Percentiles rank a stretch among this genome's conserved stretches.
Conservation (phyloP, 2,797 vertebrate genomes). For the Gallinago solitaria region DNA sequence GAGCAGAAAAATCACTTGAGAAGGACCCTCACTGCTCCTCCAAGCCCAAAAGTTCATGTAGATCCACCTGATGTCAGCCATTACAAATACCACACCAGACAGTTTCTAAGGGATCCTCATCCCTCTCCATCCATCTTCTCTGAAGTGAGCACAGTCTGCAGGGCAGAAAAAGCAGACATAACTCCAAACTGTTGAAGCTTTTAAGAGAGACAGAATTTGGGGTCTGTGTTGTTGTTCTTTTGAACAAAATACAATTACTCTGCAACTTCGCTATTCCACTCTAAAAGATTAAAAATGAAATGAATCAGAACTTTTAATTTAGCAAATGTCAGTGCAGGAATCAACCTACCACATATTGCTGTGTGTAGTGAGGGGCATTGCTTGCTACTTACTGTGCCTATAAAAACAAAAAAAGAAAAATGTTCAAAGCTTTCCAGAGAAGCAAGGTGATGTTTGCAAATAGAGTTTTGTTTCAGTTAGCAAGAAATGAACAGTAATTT, state of each 20-base stretch:
- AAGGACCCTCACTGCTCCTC: background rate
- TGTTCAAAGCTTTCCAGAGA: background rate
- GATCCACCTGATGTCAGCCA: background rate
- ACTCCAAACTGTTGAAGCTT: background rate
- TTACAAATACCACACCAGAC: background rate
- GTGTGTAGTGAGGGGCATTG: background rate
- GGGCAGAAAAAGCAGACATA: background rate
- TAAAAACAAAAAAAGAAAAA: background rate
- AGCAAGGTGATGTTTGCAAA: background rate
- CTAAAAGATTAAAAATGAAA: constrained; percentile 8
- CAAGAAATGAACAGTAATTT: constrained; percentile 10
- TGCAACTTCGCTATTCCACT: background rate
- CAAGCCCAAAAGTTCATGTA: background rate
- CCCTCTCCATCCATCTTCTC: background rate
- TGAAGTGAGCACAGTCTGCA: background rate
- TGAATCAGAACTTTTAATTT: background rate
- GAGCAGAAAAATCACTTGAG: background rate
- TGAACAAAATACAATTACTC: background rate
- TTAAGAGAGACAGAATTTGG: background rate
- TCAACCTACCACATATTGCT: accelerated
- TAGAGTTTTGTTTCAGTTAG: constrained; percentile 5
- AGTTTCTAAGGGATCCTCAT: background rate
- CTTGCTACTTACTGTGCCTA: background rate
- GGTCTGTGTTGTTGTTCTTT: background rate
- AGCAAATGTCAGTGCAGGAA: background rate